A percentile compares a stretch with the other conserved stretches of the same genome.
These are phyloP conservation scores for Teleogryllus oceanicus DNA, from an alignment of 2,888 invertebrate genomes.

Conservation along the genomic window DNA sequence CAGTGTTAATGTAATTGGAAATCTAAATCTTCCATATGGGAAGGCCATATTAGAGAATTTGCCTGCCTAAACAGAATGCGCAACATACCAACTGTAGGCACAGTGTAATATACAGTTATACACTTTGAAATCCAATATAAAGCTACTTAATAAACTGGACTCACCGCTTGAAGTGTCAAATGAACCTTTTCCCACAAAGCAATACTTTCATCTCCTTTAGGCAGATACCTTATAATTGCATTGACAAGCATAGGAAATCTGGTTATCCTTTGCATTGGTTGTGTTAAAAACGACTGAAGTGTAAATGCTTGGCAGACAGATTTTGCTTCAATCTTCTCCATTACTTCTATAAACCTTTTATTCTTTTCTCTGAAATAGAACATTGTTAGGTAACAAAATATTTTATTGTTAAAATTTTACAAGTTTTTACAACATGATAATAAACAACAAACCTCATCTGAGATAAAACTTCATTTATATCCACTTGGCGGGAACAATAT, in stretches of 20 bases:
- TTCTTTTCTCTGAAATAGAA: constrained; percentile 24
- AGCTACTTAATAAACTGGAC: not conserved
- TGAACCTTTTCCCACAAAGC: not conserved
- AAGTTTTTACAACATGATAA: not conserved
- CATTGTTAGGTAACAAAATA: not conserved
- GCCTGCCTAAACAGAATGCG: too few species aligned
- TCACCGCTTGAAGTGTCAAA: not conserved
- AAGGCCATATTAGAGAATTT: too few species aligned
- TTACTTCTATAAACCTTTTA: not conserved
- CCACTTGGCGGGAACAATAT: not conserved
- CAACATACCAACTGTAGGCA: too few species aligned
- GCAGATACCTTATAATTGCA: constrained; percentile 46
- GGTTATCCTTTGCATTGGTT: constrained; percentile 34
- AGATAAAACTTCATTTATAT: not conserved
- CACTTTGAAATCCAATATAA: too few species aligned
- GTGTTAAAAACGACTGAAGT: constrained; percentile 30
- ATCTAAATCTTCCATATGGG: too few species aligned
- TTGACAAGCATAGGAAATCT: constrained; percentile 48
- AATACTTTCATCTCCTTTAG: constrained; percentile 28
- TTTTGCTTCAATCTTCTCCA: constrained; percentile 28
- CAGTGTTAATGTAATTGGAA: too few species aligned
- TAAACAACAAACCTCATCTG: not conserved
- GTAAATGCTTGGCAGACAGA: constrained; percentile 26
- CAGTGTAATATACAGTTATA: too few species aligned
- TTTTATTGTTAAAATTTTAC: not conserved